Evolutionary conservation across 2,797 vertebrate genomes (phyloP).

Genomic region (Alosa sapidissima): DNA sequence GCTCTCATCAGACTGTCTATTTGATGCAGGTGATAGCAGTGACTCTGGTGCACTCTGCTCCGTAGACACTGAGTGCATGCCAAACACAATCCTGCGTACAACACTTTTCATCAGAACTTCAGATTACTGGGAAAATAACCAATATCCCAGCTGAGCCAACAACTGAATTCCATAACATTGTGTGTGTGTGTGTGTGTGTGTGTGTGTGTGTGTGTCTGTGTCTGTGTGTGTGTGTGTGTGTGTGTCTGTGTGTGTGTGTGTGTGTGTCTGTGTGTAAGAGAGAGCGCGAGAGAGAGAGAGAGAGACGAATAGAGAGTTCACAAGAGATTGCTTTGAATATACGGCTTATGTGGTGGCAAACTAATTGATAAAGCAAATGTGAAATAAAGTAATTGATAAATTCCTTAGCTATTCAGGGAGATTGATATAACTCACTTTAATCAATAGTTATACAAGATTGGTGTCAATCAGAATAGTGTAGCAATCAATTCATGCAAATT

Average conservation of each 20-base stretch:
- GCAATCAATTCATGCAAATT: neutral
- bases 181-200: conserved; percentile 15
- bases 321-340: too few relatives aligned
- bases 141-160: conserved; percentile 55
- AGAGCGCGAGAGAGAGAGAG: too few relatives aligned
- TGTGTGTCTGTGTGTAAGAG: neutral
- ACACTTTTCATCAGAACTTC: conserved; percentile 54
- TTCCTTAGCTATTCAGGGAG: conserved; percentile 18
- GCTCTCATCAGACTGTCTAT: conserved; percentile 52
- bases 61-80: conserved; percentile 42
- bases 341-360: too few relatives aligned
- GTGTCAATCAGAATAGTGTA: too few relatives aligned
- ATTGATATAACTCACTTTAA: conserved; percentile 21
- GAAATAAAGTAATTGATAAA: neutral
- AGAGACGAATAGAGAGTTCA: neutral
- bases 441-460: neutral
- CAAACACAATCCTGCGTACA: conserved; percentile 55
- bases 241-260: conserved; percentile 20
- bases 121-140: conserved; percentile 56
- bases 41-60: conserved; percentile 36
- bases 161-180: conserved; percentile 44
- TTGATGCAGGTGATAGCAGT: conserved; percentile 45
- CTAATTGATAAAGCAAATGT: neutral
- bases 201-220: conserved; percentile 18
- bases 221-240: neutral